Evolutionary conservation across 2,797 vertebrate species (phyloP), one percentile per base, ranked within the genome.

Genomic region (Muraenolepis orangiensis): DNA sequence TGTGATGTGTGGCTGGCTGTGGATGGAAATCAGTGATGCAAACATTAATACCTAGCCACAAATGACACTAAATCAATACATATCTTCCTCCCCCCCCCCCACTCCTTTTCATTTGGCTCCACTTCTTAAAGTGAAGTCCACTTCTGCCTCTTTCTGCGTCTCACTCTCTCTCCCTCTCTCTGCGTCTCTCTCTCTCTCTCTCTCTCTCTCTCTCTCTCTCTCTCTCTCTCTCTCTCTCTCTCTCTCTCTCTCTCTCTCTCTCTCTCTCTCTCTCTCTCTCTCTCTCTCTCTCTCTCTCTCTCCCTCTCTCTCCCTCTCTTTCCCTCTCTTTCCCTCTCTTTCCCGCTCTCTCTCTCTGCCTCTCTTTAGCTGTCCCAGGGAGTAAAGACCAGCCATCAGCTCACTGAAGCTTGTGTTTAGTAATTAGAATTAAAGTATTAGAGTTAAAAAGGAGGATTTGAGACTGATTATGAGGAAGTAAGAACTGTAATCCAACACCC

Each of bases 401-500:
- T 87, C 76, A 80, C 72, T 86, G 77, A 87, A 87, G 89, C 81
- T 78, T 85, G 76, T 82, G 80, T 88, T 74, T 76, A 82, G 87
- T 87, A 90, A 91, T 92, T 90, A 87, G 82, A 88, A 90, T 90
- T 89, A 90, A 89, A 89, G 90, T 86, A 87, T 91, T 90, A 89
- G 80, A 87, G 82, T 86, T 89, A 80, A 88, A 91, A 85, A 81
- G 83, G 80, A 82, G 87, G 87, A 90, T 91, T 89, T 88, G 76
- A 75, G 83, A 68, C 76, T 85, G 83, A 88, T 91, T 88, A 87
- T 76, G 84, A 86, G 85, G 80, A 88, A 85, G 81, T 80, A 75
- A 86, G 66, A 84, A 88, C 64, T 79, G 76, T 87, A 86, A 88
- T 90, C 84, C 87, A 85, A 87, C 46, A 57, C 46, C 85, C 69